These are phyloP conservation scores for Athrips mouffetella DNA, from an alignment of 2,888 invertebrate genomes.

Conservation along the genomic window DNA sequence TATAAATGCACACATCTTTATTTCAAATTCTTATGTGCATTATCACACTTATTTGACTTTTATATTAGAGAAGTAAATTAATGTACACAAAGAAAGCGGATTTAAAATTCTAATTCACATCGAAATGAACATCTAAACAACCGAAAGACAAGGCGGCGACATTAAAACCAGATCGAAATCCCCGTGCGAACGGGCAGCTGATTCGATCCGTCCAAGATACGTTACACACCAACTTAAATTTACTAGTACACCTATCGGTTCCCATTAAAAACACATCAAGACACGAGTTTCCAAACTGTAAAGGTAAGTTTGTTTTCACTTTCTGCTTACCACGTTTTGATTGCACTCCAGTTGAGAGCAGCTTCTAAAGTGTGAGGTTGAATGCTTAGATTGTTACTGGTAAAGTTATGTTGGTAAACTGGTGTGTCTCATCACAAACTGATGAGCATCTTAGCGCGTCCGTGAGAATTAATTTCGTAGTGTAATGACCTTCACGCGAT, in stretches of 20 bases:
- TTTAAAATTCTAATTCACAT: neutral
- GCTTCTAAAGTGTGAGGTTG: neutral
- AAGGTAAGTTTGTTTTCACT: neutral
- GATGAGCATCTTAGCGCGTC: conserved; percentile 57
- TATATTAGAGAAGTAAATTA: no score
- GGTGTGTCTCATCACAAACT: conserved; percentile 54
- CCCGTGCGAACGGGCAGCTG: conserved; percentile 68
- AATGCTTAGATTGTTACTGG: conserved; percentile 5
- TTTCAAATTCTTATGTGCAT: no score
- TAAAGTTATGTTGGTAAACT: conserved; percentile 33
- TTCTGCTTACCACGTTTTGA: conserved; percentile 12
- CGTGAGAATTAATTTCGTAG: conserved; percentile 71
- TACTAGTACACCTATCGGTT: neutral
- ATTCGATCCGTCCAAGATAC: conserved; percentile 55
- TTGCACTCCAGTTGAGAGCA: neutral
- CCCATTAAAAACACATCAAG: neutral
- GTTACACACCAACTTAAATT: conserved; percentile 31
- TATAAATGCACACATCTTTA: no score
- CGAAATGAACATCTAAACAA: neutral
- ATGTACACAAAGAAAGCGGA: neutral
- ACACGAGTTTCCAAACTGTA: neutral
- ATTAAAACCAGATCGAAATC: conserved; percentile 52
- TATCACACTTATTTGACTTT: no score
- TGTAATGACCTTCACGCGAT: conserved; percentile 58
- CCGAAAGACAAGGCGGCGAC: conserved; percentile 26